These are phyloP conservation scores for Nymphalis urticae DNA, from an alignment of 2,888 invertebrate genomes.

Conservation along the genomic window DNA sequence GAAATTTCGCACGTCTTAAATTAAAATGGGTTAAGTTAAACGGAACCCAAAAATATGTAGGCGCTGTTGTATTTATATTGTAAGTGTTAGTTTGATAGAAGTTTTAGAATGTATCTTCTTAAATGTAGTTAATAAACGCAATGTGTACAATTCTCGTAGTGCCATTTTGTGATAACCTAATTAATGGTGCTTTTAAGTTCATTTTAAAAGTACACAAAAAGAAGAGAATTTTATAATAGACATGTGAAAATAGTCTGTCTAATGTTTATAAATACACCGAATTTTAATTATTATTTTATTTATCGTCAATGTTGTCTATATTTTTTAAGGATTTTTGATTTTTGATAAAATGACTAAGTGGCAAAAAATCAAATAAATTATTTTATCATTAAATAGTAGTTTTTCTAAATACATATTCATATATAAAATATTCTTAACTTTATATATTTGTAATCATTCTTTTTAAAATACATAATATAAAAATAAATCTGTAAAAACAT, in stretches of 20 bases:
- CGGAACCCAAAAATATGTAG: neutral
- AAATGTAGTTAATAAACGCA: neutral
- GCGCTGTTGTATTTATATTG: neutral
- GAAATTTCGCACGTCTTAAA: too few species aligned
- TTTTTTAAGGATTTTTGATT: neutral
- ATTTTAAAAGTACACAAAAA: neutral
- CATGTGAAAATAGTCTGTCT: too few species aligned
- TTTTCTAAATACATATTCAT: too few species aligned
- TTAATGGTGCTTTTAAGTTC: slow-evolving; percentile 20
- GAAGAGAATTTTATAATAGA: neutral
- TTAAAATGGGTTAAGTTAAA: neutral
- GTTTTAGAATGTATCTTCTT: neutral
- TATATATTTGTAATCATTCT: too few species aligned
- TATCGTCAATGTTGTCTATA: neutral
- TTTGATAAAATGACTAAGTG: too few species aligned
- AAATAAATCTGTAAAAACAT: neutral
- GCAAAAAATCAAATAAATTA: too few species aligned
- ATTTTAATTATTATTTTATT: too few species aligned
- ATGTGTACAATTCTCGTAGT: slow-evolving; percentile 20
- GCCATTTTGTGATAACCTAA: slow-evolving; percentile 34
- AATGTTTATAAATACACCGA: neutral
- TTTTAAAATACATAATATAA: neutral
- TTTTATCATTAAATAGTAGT: too few species aligned
- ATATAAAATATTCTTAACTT: too few species aligned
- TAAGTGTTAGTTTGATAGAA: neutral